Conservation (phyloP, 2,797 vertebrate species). For the Staurois parvus region DNA sequence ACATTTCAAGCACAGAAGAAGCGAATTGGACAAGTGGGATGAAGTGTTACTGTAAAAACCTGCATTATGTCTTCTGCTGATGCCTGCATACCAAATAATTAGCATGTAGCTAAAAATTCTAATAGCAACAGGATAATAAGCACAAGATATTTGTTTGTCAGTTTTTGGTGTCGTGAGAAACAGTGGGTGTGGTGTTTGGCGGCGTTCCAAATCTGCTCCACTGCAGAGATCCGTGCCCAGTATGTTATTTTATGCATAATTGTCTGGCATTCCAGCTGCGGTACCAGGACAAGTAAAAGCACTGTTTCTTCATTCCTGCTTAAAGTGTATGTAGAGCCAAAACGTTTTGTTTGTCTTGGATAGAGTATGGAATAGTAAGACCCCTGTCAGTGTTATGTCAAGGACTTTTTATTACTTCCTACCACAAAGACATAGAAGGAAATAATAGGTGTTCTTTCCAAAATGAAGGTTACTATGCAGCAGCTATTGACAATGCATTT, state of each 20-base stretch:
- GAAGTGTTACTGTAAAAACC: neutral
- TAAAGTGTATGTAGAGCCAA: neutral
- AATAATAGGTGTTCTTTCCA: no score
- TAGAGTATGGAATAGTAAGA: neutral
- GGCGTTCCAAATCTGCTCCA: neutral
- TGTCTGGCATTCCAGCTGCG: slow-evolving; percentile 33
- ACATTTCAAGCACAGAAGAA: no score
- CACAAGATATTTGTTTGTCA: neutral
- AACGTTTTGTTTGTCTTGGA: neutral
- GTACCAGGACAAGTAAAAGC: slow-evolving; percentile 36
- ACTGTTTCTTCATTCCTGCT: slow-evolving; percentile 1
- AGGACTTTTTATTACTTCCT: neutral
- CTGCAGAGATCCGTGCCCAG: slow-evolving; percentile 4
- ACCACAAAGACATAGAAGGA: no score
- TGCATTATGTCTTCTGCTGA: neutral
- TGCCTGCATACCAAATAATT: neutral
- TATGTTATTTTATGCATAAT: slow-evolving; percentile 38
- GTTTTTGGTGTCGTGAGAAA: slow-evolving; percentile 27
- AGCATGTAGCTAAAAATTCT: neutral
- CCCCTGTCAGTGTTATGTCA: neutral
- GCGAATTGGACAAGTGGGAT: no score
- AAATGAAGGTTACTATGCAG: no score
- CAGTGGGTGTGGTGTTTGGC: slow-evolving; percentile 28
- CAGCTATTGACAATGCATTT: no score
- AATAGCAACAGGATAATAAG: neutral